Base-by-base conservation (phyloP, 2,797 vertebrate genomes). In the Psittacula derbiana region DNA sequence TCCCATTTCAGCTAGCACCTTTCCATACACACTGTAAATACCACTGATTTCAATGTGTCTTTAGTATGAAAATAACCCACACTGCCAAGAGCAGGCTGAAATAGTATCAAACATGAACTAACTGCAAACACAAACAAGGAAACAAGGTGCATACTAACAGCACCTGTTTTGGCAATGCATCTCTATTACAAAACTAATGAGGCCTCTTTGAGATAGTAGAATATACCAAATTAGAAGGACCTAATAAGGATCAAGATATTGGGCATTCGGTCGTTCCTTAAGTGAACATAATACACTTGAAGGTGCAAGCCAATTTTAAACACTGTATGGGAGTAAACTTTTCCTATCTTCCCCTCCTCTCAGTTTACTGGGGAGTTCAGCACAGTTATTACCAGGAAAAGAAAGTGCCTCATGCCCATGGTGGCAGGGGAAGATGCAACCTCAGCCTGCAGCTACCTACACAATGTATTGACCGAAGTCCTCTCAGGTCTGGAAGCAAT, bases 41-140 rank as follows among this genome's bases (percentile, higher is more conserved):
- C 13, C 47, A 64, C 28, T 17, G 74, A 2, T 66, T 92, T 24
- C 31, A 33, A 13, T 6, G 27, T 47, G 17, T 18, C 31, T 79
- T 58, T 11, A 44, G 11, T 2, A 55, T 38, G 19, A 30, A 76
- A 85, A 74, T 19, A 91, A 31, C 1, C 28, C 28, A 41, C 5
- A 5, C 12, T 85, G 81, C 55, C 81, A 91, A 82, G 57, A 91
- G 44, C 8, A 10, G 36, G 66, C 44, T 67, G 33, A 88, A 67
- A 82, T 47, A 74, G 31, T 6, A 80, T 31, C 50, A 67, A 80
- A 79, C 28, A 25, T 19, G 4, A 92, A 57, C 33, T 70, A 91
- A 21, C 40, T 76, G 38, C 64, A 76, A 93, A 80, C 60, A 88
- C 43, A 79, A 86, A 93, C n/a, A 87, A 55, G n/a, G 71, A 60